Percentiles rank a stretch among this genome's conserved stretches.
Conservation (phyloP, 2,797 vertebrate species). For the Spinibarbus caldwelli region DNA sequence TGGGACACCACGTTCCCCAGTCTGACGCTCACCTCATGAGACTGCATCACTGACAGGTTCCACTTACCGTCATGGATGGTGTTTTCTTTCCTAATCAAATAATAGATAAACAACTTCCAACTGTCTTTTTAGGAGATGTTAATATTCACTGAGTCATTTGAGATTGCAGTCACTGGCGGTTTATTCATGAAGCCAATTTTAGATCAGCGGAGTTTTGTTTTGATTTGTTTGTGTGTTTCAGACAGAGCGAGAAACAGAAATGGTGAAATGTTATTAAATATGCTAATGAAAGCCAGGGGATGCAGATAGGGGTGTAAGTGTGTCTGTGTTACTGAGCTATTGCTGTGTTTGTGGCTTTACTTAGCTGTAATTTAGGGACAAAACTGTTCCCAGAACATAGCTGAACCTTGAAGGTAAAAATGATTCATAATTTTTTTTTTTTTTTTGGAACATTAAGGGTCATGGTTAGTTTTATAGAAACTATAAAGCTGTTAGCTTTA, state of each 20-base stretch:
- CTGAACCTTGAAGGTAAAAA: background rate
- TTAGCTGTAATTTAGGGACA: background rate
- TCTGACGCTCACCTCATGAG: conserved; percentile 25
- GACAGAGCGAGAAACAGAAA: conserved; percentile 25
- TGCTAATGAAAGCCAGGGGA: conserved; percentile 38
- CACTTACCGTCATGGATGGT: conserved; percentile 45
- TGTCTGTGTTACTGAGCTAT: background rate
- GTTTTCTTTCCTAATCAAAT: conserved; percentile 37
- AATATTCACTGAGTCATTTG: conserved; percentile 22
- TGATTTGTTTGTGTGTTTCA: conserved; percentile 43
- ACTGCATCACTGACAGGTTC: conserved; percentile 32
- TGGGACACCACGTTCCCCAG: conserved; percentile 41
- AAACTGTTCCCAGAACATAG: background rate
- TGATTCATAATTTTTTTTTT: background rate
- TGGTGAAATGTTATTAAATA: conserved; percentile 33
- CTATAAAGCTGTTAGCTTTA: too few relatives aligned
- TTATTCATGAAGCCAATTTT: conserved; percentile 41
- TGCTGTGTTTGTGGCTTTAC: background rate
- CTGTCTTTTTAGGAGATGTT: conserved; percentile 15
- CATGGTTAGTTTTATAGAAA: background rate
- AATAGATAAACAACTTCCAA: conserved; percentile 36
- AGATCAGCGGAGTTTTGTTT: conserved; percentile 35
- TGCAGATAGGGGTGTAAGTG: background rate
- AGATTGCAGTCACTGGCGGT: conserved; percentile 19
- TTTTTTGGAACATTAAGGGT: background rate